Evolutionary conservation across 2,888 invertebrate species (phyloP), one percentile per base, ranked within the genome.

Genomic region (Tetheella fluctuosa): DNA sequence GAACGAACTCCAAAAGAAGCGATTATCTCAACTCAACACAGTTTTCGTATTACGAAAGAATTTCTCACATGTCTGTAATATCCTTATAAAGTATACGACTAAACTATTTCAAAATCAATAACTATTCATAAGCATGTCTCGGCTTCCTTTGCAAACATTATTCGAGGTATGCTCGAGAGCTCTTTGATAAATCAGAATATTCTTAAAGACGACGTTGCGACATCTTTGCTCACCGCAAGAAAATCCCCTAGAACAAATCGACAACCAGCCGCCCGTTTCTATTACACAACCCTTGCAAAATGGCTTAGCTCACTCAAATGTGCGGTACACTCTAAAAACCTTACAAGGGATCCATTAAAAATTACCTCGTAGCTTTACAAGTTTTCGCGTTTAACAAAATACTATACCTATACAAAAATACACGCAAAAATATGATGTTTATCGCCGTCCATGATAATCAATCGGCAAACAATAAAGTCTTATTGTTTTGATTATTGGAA

Each of bases 141-240:
- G 73, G 73, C 71, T 70, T 68, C 68, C 73, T 77, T 70, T 76
- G 76, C 74, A 84, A 84, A 82, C 74, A 80, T 77, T 73, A 74
- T 70, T 73, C 67, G 71, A 70, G 70, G 70, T 69, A 71, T 70
- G 66, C 62, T 67, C 60, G 69, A 68, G 62, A 75, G 70, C 74
- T 76, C 74, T 79, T 76, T 81, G 80, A 84, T 83, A 81, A 80
- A 84, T 85, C 83, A 78, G 79, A 80, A 81, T 79, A 78, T 79
- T 79, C 70, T 78, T 76, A 74, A 74, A 78, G 69, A 65, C 69
- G 82, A 75, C 71, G 68, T 67, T 61, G 71, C 70, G 64, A 71
- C 67, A 67, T 73, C 73, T 78, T 70, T 73, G 68, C 69, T 61
- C 61, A 69, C 70, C 63, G 68, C 69, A 72, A 64, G 69, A 67